Percentiles rank a stretch among this genome's conserved stretches.
phyloP scores from a whole-genome alignment of 2,113 vertebrate genomes.

The Odobenus rosmarus region DNA sequence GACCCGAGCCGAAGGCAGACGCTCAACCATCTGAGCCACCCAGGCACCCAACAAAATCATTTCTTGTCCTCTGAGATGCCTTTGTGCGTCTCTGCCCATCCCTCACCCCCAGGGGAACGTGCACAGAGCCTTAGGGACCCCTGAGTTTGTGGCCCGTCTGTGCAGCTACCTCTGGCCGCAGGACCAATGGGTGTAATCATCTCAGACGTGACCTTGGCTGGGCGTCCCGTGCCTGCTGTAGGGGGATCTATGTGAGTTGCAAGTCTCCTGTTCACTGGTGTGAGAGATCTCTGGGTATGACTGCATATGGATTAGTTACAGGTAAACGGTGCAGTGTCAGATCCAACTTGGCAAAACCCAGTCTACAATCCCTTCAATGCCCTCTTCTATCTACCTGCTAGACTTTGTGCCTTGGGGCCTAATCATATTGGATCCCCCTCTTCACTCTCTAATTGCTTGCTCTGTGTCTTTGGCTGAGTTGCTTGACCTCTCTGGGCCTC shows the following conservation, averaged over 20 bases:
- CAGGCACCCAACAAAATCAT: slow-evolving; percentile 2
- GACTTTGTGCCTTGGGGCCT: background rate
- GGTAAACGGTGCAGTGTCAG: background rate
- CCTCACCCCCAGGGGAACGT: background rate
- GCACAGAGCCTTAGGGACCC: background rate
- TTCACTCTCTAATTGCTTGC: background rate
- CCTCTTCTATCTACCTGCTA: background rate
- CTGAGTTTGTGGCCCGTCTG: background rate
- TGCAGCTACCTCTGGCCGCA: background rate
- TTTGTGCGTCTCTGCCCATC: background rate
- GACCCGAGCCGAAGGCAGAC: too few relatives aligned
- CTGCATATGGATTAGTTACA: background rate
- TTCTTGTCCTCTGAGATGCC: background rate
- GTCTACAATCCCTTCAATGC: background rate
- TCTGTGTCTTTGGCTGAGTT: background rate
- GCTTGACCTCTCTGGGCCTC: background rate
- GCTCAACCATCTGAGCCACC: too few relatives aligned
- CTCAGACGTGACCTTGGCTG: background rate
- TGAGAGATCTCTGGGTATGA: background rate
- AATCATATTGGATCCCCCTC: background rate
- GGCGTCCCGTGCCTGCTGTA: background rate
- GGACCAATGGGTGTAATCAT: background rate
- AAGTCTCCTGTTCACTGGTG: background rate
- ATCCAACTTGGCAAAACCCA: background rate
- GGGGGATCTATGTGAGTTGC: background rate